These are phyloP conservation scores for Epinephelus fuscoguttatus DNA, from an alignment of 2,113 vertebrate species.

Conservation along the genomic window DNA sequence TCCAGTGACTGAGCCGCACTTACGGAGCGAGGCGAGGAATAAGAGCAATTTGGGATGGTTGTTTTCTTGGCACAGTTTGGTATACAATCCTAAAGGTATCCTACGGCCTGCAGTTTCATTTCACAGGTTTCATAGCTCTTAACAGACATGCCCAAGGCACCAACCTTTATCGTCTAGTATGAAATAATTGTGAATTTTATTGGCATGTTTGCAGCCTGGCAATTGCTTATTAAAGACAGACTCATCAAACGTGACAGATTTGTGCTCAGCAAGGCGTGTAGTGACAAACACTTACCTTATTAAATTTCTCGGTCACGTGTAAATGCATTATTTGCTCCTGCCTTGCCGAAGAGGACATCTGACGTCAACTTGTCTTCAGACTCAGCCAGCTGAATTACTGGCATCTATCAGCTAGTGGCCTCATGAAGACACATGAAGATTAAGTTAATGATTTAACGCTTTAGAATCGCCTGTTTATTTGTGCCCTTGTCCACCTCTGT, in stretches of 20 bases:
- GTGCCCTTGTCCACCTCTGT: slow-evolving; percentile 30
- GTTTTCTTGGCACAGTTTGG: slow-evolving; percentile 56
- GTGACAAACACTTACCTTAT: slow-evolving; percentile 73
- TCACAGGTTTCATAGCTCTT: slow-evolving; percentile 20
- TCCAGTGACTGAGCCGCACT: slow-evolving; percentile 56
- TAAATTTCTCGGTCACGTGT: slow-evolving; percentile 60
- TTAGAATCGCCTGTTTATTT: slow-evolving; percentile 49
- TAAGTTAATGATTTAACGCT: slow-evolving; percentile 41
- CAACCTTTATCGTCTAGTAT: slow-evolving; percentile 23
- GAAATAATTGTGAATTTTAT: slow-evolving; percentile 46
- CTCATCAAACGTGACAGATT: slow-evolving; percentile 49
- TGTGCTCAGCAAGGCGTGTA: not conserved
- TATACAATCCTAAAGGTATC: slow-evolving; percentile 35
- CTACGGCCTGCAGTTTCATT: slow-evolving; percentile 4
- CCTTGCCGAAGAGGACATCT: slow-evolving; percentile 47
- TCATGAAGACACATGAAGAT: slow-evolving; percentile 36
- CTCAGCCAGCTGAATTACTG: slow-evolving; percentile 31
- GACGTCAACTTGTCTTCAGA: slow-evolving; percentile 58
- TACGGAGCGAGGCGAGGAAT: slow-evolving; percentile 33
- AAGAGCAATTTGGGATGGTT: slow-evolving; percentile 39
- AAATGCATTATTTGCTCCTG: slow-evolving; percentile 53
- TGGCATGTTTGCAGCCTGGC: slow-evolving; percentile 12
- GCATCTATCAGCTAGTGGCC: slow-evolving; percentile 31
- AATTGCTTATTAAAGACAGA: slow-evolving; percentile 23
- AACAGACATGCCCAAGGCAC: slow-evolving; percentile 14